Base-by-base conservation (phyloP, 2,797 vertebrate species). In the Parauchenoglanis ngamensis region DNA sequence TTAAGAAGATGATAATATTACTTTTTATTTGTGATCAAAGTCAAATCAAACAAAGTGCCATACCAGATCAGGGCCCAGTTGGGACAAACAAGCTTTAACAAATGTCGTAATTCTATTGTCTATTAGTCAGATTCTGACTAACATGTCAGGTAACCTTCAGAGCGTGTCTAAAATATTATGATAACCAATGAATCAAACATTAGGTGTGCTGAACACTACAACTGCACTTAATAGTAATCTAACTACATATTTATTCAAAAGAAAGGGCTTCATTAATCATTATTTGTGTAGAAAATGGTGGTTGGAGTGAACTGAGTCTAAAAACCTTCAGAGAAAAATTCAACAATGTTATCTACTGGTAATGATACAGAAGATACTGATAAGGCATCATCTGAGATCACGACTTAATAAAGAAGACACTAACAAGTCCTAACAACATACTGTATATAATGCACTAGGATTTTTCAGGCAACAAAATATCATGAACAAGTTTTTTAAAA, bases 371-470 rank as follows among this genome's bases (percentile, higher is more conserved):
- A 79, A 40, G 19, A 23, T 28, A 31, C 2, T 31, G n/a, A 77
- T 75, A 85, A 85, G 17, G n/a, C 75, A 86, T 77, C 5, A 28
- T 13, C 49, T 57, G 19, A 75, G 6, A 73, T 19, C 49, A 79
- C 25, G 8, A 59, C 59, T 77, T 23, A 79, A 79, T 23, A 23
- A 7, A 31, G 15, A 77, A 54, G 15, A 56, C 17, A 35, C 6
- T 46, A 12, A 44, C 21, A 80, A 79, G 28, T 59, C n/a, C 2
- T 75, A 49, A 77, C 49, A 77, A 54, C 75, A 77, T 28, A 28
- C 49, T 61, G 31, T 59, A 61, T 61, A 12, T 28, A 82, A 82
- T 28, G 0, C 10, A n/a, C 12, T 61, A 40, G 21, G 25, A 13
- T 19, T 21, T 49, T 25, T 12, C 57, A 57, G 54, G 21, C 28